phyloP scores from a whole-genome alignment of 2,797 vertebrate species.

The Orestias chungarensis region DNA sequence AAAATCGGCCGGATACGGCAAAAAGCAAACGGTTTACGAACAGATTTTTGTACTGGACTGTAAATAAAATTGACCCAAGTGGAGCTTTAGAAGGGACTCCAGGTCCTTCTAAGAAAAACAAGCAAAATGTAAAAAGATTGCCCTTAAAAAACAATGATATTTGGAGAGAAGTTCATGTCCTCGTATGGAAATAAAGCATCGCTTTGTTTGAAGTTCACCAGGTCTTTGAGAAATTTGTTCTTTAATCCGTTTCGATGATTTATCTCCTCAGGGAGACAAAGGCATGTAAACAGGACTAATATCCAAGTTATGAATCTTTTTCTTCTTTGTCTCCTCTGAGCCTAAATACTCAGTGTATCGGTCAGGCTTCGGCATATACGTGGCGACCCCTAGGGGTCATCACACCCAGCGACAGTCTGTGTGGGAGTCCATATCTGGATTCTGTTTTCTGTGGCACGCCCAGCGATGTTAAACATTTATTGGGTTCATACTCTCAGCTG shows the following conservation, averaged over 20 bases:
- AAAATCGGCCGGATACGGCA: not conserved
- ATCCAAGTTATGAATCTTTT: not conserved
- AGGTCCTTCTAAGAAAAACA: no score
- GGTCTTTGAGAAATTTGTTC: no score
- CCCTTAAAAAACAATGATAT: no score
- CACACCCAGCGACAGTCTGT: not conserved
- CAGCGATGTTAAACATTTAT: slow-evolving; percentile 16
- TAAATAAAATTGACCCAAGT: not conserved
- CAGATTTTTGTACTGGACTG: not conserved
- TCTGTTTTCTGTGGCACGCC: not conserved
- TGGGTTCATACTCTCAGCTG: slow-evolving; percentile 16
- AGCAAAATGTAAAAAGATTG: no score
- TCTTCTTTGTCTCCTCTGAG: not conserved
- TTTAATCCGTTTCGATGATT: not conserved
- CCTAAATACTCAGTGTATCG: not conserved
- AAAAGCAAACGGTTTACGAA: not conserved
- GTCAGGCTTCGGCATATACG: not conserved
- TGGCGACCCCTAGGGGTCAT: not conserved
- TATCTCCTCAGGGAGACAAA: not conserved
- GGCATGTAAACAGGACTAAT: not conserved
- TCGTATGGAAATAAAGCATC: no score
- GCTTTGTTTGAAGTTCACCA: no score
- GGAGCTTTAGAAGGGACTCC: not conserved
- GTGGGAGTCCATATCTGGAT: not conserved
- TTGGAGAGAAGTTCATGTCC: no score